A percentile compares a stretch with the other conserved stretches of the same genome.
phyloP scores from a whole-genome alignment of 2,113 vertebrate genomes.

The Myotis yumanensis region DNA sequence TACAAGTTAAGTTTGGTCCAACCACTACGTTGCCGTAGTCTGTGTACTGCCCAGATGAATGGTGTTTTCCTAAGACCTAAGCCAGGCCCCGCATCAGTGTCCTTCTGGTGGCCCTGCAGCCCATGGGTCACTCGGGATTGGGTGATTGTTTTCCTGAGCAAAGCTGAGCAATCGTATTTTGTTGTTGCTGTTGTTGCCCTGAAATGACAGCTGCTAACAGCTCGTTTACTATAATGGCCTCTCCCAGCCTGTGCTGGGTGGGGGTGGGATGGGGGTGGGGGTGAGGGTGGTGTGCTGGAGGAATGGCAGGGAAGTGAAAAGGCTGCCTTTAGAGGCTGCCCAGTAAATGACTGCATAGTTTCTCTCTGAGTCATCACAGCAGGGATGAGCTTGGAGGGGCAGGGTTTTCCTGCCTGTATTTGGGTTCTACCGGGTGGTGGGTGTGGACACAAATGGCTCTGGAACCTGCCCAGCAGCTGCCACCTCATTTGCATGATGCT shows the following conservation, averaged over 20 bases:
- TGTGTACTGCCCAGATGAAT: rapidly evolving
- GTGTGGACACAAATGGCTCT: not conserved
- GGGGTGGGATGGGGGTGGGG: not conserved
- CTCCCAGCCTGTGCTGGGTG: not conserved
- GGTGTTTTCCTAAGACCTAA: not conserved
- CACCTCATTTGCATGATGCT: not conserved
- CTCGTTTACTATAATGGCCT: conserved; percentile 47
- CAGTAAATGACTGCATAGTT: conserved; percentile 14
- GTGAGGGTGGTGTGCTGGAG: not conserved
- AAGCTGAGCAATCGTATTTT: not conserved
- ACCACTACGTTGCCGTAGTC: not conserved
- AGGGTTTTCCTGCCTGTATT: conserved; percentile 55
- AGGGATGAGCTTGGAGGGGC: not conserved
- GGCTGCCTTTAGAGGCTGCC: conserved; percentile 66
- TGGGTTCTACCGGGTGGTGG: not conserved
- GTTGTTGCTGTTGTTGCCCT: not conserved
- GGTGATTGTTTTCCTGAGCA: not conserved
- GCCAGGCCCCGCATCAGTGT: not conserved
- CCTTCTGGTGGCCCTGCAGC: not conserved
- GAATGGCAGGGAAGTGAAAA: conserved; percentile 3
- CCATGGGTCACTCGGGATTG: not conserved
- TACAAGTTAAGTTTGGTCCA: not conserved
- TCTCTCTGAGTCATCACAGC: conserved; percentile 52
- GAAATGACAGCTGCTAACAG: conserved; percentile 47
- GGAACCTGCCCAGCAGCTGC: not conserved